Evolutionary conservation across 2,888 invertebrate species (phyloP), one percentile per base, ranked within the genome.

Genomic region (Dermolepida albohirtum): DNA sequence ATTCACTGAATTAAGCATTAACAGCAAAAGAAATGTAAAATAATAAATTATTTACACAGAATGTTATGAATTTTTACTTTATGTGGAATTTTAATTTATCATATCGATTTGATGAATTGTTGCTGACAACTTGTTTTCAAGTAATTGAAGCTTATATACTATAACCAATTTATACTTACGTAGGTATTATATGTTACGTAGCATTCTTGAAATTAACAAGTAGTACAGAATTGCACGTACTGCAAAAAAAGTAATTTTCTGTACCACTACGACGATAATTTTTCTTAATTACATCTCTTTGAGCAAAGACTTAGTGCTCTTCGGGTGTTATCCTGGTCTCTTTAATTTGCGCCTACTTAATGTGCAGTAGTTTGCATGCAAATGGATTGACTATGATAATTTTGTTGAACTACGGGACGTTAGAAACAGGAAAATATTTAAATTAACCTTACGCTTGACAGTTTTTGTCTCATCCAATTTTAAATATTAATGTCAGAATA

Each of bases 321-420:
- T 12, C 7, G 22, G 27, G 59, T 59, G 44, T 47, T 44, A 29
- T 59, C 59, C 59, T 44, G 27, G 44, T 44, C 59, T 12, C 44
- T 59, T 57, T 57, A 29, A 59, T 59, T 59, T 59, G 59, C 59
- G 59, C 44, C 44, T 44, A 59, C 59, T 59, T 59, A 59, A 29
- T 44, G 29, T 27, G 29, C 59, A 44, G 44, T 14, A 44, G 44
- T 59, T 59, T 59, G 59, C 59, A 59, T 59, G 59, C 12, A 59
- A 59, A 59, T 59, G 29, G 27, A 44, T 34, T 29, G 44, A 27
- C 59, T 59, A 29, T 59, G 59, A 59, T 59, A 44, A 59, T 59
- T 29, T 29, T 44, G 59, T 29, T 44, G 59, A 59, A 44, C 59
- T 14, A 43, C 44, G 59, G 29, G 29, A 59, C 44, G 44, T 44